Base-by-base conservation (phyloP, 2,888 invertebrate species). In the Venustoraphidia nigricollis region DNA sequence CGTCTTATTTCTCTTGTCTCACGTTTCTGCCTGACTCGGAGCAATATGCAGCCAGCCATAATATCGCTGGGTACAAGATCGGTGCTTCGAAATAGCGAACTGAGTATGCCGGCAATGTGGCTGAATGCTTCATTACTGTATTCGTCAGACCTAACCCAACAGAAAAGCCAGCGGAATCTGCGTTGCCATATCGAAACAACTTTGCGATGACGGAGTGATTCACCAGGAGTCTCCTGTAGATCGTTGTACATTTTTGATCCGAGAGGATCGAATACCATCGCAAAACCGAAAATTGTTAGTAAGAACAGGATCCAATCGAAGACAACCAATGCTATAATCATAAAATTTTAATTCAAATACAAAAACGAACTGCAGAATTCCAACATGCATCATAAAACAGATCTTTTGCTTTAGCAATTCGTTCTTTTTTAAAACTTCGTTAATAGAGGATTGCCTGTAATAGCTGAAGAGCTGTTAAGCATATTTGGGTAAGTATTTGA, bases 31-130 rank as follows among this genome's bases (percentile, higher is more conserved):
- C 82, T 76, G 4, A 86, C 79, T 55, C 84, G 72, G 5, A 92
- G 73, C n/a, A 93, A 74, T 17, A 93, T 79, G 58, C 88, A 79
- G 10, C 91, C 93, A 10, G 91, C 91, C 48, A 89, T 79, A 11
- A 92, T 78, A 64, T 93, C 94, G 1, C 90, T 87, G 0, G 90
- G 85, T 1, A 93, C 91, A 39, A 92, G 68, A 66, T 93, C 90
- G 8, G 87, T 81, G 53, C 87, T 86, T 58, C 90, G 74, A 65
- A 90, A 89, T 52, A 89, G 71, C 3, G 83, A 80, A 59, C 84
- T 82, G 52, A 90, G 72, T 9, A 90, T 66, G 79, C 83, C 81
- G 62, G 84, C 85, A 48, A 83, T 81, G 66, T 85, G 83, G 62
- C 83, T 80, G 64, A 87, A 85, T 2, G 85, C 83, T 62, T 83